Evolutionary conservation across 1,140 invertebrate species (phyloP), one percentile per base, ranked within the genome.

Genomic region (Andrena cerasifolii): DNA sequence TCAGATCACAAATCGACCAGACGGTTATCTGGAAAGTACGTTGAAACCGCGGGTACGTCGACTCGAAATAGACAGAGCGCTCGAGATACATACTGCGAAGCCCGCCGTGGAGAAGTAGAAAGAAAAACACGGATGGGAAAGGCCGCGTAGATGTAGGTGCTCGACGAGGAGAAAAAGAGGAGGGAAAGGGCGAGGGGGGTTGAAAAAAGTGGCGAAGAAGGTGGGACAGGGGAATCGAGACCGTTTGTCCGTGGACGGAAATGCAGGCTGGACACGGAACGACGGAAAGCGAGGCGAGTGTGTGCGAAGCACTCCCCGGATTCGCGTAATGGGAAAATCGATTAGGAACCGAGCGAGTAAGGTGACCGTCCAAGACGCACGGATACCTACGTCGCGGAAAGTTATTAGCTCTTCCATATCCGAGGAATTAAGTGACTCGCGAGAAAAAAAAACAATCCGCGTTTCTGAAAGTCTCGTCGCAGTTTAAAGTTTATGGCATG

Each of bases 301-400:
- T 86, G 71, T 61, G 72, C 74, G 82, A 67, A 73, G 80, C 73
- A 79, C 83, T 84, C 81, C 80, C 80, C 78, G 84, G 85, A 86
- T 87, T 83, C 82, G 78, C 75, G 86, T 89, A 89, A 89, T 89
- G 87, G 85, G 80, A 89, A 89, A 89, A 89, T 89, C 87, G 87
- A 89, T 89, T 83, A 89, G 85, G 80, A 73, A 58, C 72, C 74
- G 80, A 76, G 78, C 71, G 61, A 65, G 66, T 78, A 84, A 85
- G 82, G 83, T 78, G 82, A 78, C 62, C 70, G 73, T 67, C 67
- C 73, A 85, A 79, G 83, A 83, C 59, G 74, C 56, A 67, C 68
- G 45, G 62, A 72, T 80, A 84, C n/a, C n/a, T n/a, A n/a, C 71
- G 53, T 43, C 28, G 28, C 54, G 31, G 10, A 43, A 53, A 58